Evolutionary conservation across 2,113 vertebrate genomes (phyloP), one percentile per base, ranked within the genome.

Genomic region (Genyomyrus donnyi): DNA sequence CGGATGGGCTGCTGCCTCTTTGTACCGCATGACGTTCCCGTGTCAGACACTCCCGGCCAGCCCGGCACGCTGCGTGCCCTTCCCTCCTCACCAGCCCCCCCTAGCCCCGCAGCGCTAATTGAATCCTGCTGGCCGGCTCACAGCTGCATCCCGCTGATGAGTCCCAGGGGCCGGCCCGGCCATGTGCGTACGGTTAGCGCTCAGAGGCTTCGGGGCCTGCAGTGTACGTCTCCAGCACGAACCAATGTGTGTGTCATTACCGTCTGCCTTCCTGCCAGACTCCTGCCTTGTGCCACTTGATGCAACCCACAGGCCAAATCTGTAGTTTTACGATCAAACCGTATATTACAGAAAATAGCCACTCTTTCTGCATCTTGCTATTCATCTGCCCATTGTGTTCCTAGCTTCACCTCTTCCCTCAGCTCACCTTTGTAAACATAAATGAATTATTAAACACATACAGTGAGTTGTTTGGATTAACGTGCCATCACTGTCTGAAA

Each of bases 181-280:
- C 96, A 95, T 96, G 94, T 96, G 96, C 94, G 94, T 95, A 95
- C 96, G 93, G 95, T 96, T 96, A 96, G 95, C 94, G 92, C 94
- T 93, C 94, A 93, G 93, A 95, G 94, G 93, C 95, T 95, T 91
- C 92, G 94, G 93, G 93, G 94, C 95, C 92, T 88, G 88, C 39
- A 27, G 27, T 52, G n/a, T 35, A 24, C 24, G 48, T 46, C 83
- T 39, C 83, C 84, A 70, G 56, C 83, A 50, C 85, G 84, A 93
- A 95, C 94, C 95, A 95, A 95, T 95, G 94, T 96, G 95, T 93
- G 94, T 94, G 94, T 95, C 94, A 95, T 96, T 96, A 95, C 93
- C 39, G 70, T 50, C 50, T 86, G 92, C 90, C 92, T 91, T 90
- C 87, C 90, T 93, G 91, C 93, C 94, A 93, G 92, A 95, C 91